These are phyloP conservation scores for Pheosia gnoma DNA, from an alignment of 2,888 invertebrate species.

Conservation along the genomic window DNA sequence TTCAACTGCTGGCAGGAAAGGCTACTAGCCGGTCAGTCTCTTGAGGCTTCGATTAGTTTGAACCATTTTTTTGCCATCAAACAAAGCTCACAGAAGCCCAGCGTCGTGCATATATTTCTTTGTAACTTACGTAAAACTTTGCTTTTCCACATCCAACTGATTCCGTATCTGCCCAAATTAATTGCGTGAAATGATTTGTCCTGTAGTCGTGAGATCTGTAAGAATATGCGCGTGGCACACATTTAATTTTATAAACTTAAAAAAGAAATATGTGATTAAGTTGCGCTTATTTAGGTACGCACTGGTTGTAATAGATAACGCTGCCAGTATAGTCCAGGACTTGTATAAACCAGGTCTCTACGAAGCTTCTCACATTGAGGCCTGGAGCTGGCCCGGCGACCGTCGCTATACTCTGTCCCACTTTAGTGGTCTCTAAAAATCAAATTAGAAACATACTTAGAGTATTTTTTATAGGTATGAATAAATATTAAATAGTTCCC, in stretches of 20 bases:
- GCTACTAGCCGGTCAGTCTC: too few species aligned
- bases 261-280: too few species aligned
- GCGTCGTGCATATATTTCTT: not conserved
- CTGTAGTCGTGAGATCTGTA: constrained; percentile 54
- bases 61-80: too few species aligned
- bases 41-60: too few species aligned
- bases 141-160: constrained; percentile 72
- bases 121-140: constrained; percentile 64
- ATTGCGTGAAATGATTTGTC: constrained; percentile 68
- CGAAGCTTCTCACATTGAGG: constrained; percentile 61
- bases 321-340: constrained; percentile 59
- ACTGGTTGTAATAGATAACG: constrained; percentile 70
- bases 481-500: too few species aligned
- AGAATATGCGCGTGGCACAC: constrained; percentile 12
- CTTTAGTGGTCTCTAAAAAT: constrained; percentile 53
- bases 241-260: too few species aligned
- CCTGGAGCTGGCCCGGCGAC: constrained; percentile 57
- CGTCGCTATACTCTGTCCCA: constrained; percentile 70
- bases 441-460: not conserved
- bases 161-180: constrained; percentile 73
- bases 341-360: constrained; percentile 74
- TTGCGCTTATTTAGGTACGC: constrained; percentile 27
- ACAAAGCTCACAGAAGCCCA: too few species aligned
- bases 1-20: too few species aligned
- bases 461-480: not conserved